These are phyloP conservation scores for Scaptomyza polygonia DNA, from an alignment of 2,888 invertebrate species.

Conservation along the genomic window DNA sequence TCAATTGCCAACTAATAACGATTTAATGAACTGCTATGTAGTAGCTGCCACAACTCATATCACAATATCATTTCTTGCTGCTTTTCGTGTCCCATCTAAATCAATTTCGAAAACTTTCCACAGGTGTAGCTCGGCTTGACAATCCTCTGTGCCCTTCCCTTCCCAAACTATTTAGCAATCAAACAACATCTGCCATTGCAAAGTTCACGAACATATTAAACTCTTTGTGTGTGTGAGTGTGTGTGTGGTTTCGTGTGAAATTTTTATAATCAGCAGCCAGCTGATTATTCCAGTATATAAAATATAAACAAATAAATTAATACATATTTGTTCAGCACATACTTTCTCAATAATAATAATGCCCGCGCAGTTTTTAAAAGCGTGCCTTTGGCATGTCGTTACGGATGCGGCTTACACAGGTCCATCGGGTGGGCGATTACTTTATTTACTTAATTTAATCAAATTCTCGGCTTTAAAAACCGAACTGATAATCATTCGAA, in stretches of 20 bases:
- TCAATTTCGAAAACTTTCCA: constrained; percentile 69
- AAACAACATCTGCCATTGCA: constrained; percentile 55
- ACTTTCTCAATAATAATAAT: constrained; percentile 28
- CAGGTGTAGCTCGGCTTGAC: constrained; percentile 38
- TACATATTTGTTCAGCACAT: no score
- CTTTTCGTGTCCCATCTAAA: constrained; percentile 44
- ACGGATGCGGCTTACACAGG: constrained; percentile 12
- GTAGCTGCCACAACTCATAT: constrained; percentile 16
- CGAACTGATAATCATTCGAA: background rate
- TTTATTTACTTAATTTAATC: constrained; percentile 1
- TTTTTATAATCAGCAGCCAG: constrained; percentile 57
- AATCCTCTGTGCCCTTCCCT: background rate
- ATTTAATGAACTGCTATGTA: constrained; percentile 55
- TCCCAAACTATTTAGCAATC: background rate
- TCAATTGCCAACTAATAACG: constrained; percentile 54
- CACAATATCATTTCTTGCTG: constrained; percentile 33
- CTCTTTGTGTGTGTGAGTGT: background rate
- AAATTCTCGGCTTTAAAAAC: no score
- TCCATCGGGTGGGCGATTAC: constrained; percentile 6
- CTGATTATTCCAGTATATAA: constrained; percentile 52
- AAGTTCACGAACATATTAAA: constrained; percentile 49
- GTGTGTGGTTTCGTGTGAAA: constrained; percentile 65
- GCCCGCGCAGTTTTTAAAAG: constrained; percentile 53
- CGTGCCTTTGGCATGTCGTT: constrained; percentile 64
- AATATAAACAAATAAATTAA: background rate